phyloP scores from a whole-genome alignment of 2,113 vertebrate species.

The Anolis sagrei region DNA sequence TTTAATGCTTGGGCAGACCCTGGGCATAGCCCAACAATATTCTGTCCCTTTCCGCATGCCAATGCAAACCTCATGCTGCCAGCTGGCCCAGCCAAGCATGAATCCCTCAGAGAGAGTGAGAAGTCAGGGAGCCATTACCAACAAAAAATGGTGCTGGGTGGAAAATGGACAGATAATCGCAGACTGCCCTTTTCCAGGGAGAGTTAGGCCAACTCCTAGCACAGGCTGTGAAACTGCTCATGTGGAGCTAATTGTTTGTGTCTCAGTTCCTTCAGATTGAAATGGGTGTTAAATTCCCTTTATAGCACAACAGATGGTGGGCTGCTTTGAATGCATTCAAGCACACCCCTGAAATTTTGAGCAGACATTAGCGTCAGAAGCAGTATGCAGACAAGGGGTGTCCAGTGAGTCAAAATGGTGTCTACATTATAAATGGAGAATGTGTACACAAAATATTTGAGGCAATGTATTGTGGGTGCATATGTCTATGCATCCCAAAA shows the following conservation, averaged over 20 bases:
- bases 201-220: conserved; percentile 6
- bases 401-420: neutral
- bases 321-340: conserved; percentile 27
- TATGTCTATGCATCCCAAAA: neutral
- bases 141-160: neutral
- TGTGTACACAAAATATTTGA: neutral
- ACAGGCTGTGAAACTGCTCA: neutral
- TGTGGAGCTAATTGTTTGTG: conserved; percentile 28
- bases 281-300: conserved; percentile 29
- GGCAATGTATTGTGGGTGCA: neutral
- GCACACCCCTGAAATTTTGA: conserved; percentile 9
- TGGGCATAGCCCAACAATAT: neutral
- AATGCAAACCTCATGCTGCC: neutral
- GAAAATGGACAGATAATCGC: neutral
- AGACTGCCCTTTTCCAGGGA: neutral
- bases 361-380: conserved; percentile 10
- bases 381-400: neutral
- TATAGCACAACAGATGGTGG: conserved; percentile 30
- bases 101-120: neutral
- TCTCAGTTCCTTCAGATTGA: neutral
- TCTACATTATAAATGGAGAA: neutral
- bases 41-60: neutral
- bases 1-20: neutral
- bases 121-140: neutral
- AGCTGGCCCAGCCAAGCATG: neutral